A percentile compares a stretch with the other conserved stretches of the same genome.
Conservation (phyloP, 2,113 vertebrate species). For the Antechinus flavipes region DNA sequence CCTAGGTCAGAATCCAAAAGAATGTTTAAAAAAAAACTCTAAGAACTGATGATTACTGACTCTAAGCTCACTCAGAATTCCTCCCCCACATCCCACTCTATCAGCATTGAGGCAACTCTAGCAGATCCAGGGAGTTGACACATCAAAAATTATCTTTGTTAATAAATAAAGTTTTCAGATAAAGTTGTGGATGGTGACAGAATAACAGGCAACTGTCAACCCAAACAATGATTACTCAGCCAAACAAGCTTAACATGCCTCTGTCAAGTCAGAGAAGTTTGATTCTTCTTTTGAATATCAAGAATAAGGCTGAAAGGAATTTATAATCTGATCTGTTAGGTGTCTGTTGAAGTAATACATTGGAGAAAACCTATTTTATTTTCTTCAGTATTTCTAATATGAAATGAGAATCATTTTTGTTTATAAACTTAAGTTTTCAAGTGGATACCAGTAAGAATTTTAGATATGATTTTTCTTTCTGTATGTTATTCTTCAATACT, state of each 20-base stretch:
- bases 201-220: neutral
- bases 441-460: neutral
- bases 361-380: neutral
- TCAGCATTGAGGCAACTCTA: too few relatives aligned
- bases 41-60: too few relatives aligned
- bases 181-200: neutral
- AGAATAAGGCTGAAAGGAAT: neutral
- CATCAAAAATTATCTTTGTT: too few relatives aligned
- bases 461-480: neutral
- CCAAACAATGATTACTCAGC: neutral
- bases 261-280: neutral
- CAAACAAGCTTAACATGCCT: neutral
- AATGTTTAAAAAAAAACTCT: too few relatives aligned
- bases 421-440: neutral
- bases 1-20: too few relatives aligned
- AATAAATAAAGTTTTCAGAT: neutral
- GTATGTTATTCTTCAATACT: neutral
- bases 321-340: too few relatives aligned
- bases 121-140: too few relatives aligned
- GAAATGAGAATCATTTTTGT: neutral
- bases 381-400: neutral
- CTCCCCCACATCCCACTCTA: too few relatives aligned
- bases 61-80: too few relatives aligned
- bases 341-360: too few relatives aligned
- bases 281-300: neutral